phyloP scores from a whole-genome alignment of 2,888 invertebrate species.

The Flexamia atlantica region DNA sequence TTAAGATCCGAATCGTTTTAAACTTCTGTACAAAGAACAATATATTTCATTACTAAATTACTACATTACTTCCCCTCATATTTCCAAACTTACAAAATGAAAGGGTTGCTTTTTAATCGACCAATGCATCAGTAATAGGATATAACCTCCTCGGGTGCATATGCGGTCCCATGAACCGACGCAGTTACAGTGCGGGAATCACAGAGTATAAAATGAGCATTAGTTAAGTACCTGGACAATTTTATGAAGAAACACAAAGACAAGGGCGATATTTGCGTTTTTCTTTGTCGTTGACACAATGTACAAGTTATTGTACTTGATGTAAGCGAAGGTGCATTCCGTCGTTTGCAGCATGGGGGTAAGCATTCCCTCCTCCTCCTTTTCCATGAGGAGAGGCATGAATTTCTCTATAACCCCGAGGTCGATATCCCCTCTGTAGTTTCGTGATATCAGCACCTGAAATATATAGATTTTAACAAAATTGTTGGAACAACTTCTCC shows the following conservation, averaged over 20 bases:
- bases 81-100: no score
- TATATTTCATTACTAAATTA: no score
- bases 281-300: slow-evolving; percentile 80
- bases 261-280: slow-evolving; percentile 82
- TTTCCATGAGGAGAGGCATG: slow-evolving; percentile 82
- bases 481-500: no score
- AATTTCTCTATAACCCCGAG: slow-evolving; percentile 83
- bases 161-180: no score
- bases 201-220: background rate
- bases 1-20: no score
- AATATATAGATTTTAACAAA: no score
- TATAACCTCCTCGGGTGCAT: no score
- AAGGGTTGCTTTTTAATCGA: no score
- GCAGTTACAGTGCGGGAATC: no score
- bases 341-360: slow-evolving; percentile 79
- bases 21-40: no score
- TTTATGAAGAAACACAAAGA: slow-evolving; percentile 82
- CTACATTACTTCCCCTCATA: no score
- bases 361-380: slow-evolving; percentile 80
- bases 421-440: slow-evolving; percentile 84
- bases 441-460: slow-evolving; percentile 81
- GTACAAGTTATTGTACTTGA: slow-evolving; percentile 83
- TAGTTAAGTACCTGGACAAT: slow-evolving; percentile 75
- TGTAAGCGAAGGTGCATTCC: slow-evolving; percentile 80
- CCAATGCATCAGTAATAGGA: no score